Percentiles rank a stretch among this genome's conserved stretches.
phyloP scores from a whole-genome alignment of 2,888 invertebrate species.

The Lapara coniferarum region DNA sequence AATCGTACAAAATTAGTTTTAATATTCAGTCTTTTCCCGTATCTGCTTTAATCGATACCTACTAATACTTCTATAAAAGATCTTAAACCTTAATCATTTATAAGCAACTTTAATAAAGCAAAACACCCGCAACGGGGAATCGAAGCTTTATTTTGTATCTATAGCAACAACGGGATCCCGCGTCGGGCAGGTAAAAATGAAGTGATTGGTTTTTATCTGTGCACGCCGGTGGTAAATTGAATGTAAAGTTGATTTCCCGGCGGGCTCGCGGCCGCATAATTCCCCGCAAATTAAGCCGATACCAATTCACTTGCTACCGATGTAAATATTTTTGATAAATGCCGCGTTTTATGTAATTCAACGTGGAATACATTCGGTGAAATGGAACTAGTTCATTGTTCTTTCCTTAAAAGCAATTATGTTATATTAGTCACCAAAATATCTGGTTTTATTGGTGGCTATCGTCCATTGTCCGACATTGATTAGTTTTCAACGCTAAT shows the following conservation, averaged over 20 bases:
- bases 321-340: slow-evolving; percentile 81
- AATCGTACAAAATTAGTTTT: no score
- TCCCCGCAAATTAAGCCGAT: slow-evolving; percentile 77
- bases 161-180: slow-evolving; percentile 25
- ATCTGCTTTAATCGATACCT: not conserved
- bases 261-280: slow-evolving; percentile 71
- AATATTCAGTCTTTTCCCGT: not conserved
- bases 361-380: not conserved
- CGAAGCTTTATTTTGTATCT: slow-evolving; percentile 22
- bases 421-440: no score
- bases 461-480: no score
- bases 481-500: no score
- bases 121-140: slow-evolving; percentile 17
- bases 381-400: not conserved
- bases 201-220: slow-evolving; percentile 80
- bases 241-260: slow-evolving; percentile 82
- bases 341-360: slow-evolving; percentile 59
- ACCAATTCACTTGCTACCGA: slow-evolving; percentile 76
- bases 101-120: slow-evolving; percentile 25
- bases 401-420: not conserved
- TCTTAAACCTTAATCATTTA: not conserved
- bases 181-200: slow-evolving; percentile 59
- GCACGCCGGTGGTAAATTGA: slow-evolving; percentile 73
- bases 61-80: not conserved
- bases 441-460: no score